A percentile compares a stretch with the other conserved stretches of the same genome.
phyloP scores from a whole-genome alignment of 2,113 vertebrate species.

The Anthoscopus minutus region DNA sequence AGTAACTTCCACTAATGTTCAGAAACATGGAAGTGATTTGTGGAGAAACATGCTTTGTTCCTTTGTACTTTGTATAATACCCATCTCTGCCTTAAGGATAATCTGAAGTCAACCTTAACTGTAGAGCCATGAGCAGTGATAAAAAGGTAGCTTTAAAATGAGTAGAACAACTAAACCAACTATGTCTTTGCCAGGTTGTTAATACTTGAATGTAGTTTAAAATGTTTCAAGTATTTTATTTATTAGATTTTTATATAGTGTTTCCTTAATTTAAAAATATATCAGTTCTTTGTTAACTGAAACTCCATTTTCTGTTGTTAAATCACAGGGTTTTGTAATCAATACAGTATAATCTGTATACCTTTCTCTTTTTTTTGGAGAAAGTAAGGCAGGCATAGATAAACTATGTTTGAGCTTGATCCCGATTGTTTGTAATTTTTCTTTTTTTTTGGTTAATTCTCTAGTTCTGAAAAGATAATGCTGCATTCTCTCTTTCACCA shows the following conservation, averaged over 20 bases:
- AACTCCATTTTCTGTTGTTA: background rate
- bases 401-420: background rate
- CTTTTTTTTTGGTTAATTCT: background rate
- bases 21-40: slow-evolving; percentile 52
- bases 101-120: background rate
- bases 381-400: background rate
- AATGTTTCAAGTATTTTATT: background rate
- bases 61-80: background rate
- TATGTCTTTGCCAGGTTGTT: background rate
- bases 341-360: background rate
- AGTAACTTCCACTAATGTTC: slow-evolving; percentile 33
- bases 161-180: background rate
- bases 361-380: background rate
- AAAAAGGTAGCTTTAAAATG: background rate
- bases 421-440: background rate
- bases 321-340: background rate
- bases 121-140: background rate
- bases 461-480: background rate
- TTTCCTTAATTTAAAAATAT: background rate
- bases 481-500: background rate
- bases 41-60: slow-evolving; percentile 14
- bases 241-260: background rate
- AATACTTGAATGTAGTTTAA: background rate
- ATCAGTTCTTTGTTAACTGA: background rate
- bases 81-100: slow-evolving; percentile 15